Evolutionary conservation across 2,113 vertebrate genomes (phyloP).

Genomic region (Bubo bubo): DNA sequence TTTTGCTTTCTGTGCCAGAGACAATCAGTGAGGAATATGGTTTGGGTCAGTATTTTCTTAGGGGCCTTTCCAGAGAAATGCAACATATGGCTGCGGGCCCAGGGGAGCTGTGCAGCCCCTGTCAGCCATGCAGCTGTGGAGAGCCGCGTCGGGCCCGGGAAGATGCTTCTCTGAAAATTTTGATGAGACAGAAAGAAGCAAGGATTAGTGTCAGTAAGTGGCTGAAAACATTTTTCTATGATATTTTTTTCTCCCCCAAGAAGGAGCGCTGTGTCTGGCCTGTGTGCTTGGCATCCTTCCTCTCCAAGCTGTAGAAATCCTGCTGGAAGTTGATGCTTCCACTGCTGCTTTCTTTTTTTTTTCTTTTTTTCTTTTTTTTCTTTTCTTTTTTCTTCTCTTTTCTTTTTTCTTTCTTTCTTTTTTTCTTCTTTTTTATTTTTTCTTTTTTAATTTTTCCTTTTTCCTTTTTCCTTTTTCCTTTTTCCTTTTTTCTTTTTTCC

Average conservation of each 20-base stretch:
- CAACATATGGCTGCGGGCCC: background rate
- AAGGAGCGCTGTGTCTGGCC: background rate
- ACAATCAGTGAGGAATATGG: background rate
- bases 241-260: background rate
- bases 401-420: background rate
- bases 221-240: background rate
- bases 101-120: background rate
- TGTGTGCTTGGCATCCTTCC: background rate
- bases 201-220: background rate
- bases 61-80: constrained; percentile 4
- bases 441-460: no score
- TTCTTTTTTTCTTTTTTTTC: accelerated
- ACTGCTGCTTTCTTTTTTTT: background rate
- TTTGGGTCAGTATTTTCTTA: background rate
- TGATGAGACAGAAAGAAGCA: background rate
- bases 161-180: background rate
- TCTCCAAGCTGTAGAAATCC: background rate
- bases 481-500: no score
- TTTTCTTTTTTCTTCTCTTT: no score
- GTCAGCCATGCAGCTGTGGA: background rate
- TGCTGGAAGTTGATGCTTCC: background rate
- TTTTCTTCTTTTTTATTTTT: no score
- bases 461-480: no score
- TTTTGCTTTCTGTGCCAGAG: background rate
- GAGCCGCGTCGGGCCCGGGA: background rate